A percentile compares a stretch with the other conserved stretches of the same genome.
Evolutionary conservation across 2,888 invertebrate species (phyloP).

Genomic region (Stomorhina lunata): DNA sequence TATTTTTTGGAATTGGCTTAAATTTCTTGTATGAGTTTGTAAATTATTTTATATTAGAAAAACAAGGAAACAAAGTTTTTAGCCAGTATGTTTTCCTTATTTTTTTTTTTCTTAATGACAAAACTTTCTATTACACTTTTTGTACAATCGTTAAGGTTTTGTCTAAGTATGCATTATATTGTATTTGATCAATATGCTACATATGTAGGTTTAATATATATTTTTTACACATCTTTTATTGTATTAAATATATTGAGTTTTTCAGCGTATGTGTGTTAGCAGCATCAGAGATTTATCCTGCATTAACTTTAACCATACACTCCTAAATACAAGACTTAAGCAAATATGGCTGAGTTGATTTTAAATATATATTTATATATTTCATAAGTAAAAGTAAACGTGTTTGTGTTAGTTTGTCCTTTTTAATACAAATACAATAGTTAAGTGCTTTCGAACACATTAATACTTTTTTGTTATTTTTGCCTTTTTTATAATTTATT

Average conservation of each 20-base stretch:
- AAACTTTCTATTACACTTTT: not conserved
- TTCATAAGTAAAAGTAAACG: not conserved
- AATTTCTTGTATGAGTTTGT: not conserved
- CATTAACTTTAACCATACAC: constrained; percentile 3
- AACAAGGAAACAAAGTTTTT: constrained; percentile 1
- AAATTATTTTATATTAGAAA: constrained; percentile 13
- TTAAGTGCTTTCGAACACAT: constrained; percentile 34
- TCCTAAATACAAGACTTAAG: not conserved
- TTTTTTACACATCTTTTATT: not conserved
- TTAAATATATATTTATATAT: too few species aligned
- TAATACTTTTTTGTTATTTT: constrained; percentile 5
- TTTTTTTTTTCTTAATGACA: not conserved
- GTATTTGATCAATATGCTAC: not conserved
- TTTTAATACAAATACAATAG: constrained; percentile 13
- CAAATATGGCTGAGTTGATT: constrained; percentile 16
- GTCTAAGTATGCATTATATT: not conserved
- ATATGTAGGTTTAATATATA: too few species aligned
- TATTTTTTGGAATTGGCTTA: constrained; percentile 15
- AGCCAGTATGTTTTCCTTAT: not conserved
- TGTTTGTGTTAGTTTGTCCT: not conserved
- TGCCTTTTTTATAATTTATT: constrained; percentile 7
- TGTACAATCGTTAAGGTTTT: not conserved
- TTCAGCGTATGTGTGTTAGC: constrained; percentile 34
- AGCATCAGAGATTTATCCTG: constrained; percentile 39
- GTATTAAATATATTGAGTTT: not conserved